A percentile compares a stretch with the other conserved stretches of the same genome.
phyloP scores from a whole-genome alignment of 2,797 vertebrate species.

The Crenuchus spilurus region DNA sequence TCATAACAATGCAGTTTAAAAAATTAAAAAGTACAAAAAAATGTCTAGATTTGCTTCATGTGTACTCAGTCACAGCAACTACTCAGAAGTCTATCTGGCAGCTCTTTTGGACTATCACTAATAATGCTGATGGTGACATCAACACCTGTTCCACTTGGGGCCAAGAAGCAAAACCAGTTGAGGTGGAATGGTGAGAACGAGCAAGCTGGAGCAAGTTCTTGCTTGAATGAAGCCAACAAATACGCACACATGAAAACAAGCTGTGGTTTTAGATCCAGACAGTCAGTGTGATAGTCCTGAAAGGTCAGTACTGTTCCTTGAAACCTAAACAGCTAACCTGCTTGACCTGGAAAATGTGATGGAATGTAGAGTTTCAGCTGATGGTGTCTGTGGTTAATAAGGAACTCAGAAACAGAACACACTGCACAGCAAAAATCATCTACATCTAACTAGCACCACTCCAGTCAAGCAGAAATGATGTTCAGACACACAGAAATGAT shows the following conservation, averaged over 20 bases:
- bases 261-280: background rate
- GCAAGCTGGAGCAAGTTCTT: constrained; percentile 24
- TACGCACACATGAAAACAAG: constrained; percentile 1
- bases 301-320: constrained; percentile 17
- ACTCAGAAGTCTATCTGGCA: constrained; percentile 21
- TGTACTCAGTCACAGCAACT: no score
- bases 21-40: constrained; percentile 54
- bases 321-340: background rate
- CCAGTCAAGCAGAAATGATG: background rate
- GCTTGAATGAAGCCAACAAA: background rate
- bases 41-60: constrained; percentile 2
- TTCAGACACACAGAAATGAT: background rate
- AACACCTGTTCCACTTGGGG: constrained; percentile 12
- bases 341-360: constrained; percentile 23
- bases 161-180: constrained; percentile 15
- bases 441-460: background rate
- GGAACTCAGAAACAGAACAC: constrained; percentile 7
- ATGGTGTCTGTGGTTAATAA: background rate
- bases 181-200: constrained; percentile 43
- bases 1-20: constrained; percentile 42
- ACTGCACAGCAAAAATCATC: constrained; percentile 22
- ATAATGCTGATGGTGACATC: background rate
- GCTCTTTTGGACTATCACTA: constrained; percentile 27
- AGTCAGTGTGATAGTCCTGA: background rate
- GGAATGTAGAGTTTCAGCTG: constrained; percentile 41